Percentiles rank a stretch among this genome's conserved stretches.
These are phyloP conservation scores for Prenolepis imparis DNA, from an alignment of 2,888 invertebrate genomes.

Conservation along the genomic window DNA sequence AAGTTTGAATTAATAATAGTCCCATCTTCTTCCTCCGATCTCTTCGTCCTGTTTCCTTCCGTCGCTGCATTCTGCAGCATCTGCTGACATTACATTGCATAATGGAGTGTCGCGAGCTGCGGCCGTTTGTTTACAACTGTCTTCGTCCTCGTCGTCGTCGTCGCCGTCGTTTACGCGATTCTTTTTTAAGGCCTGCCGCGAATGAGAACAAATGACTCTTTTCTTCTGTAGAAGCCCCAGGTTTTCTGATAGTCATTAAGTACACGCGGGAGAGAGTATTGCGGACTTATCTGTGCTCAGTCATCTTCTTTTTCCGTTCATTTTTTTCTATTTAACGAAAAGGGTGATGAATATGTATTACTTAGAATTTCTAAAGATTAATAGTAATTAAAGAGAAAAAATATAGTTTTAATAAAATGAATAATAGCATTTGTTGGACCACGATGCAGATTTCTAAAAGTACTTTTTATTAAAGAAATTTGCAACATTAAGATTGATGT, in stretches of 20 bases:
- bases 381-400: background rate
- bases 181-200: constrained; percentile 37
- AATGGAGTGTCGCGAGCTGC: constrained; percentile 41
- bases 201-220: constrained; percentile 34
- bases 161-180: constrained; percentile 6
- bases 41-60: constrained; percentile 38
- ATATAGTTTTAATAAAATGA: background rate
- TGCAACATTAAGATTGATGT: background rate
- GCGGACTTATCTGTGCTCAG: background rate
- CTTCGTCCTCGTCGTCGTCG: background rate
- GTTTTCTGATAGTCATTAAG: constrained; percentile 22
- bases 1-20: constrained; percentile 62
- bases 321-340: background rate
- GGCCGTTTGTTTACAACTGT: constrained; percentile 35
- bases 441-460: background rate
- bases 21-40: constrained; percentile 32
- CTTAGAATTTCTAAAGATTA: background rate
- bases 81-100: constrained; percentile 52
- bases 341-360: background rate
- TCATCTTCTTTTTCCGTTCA: background rate
- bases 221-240: background rate
- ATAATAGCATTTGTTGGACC: background rate
- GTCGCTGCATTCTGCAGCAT: constrained; percentile 50
- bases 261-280: background rate
- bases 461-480: background rate